Base-by-base conservation (phyloP, 2,113 vertebrate genomes). In the Oceanodroma tethys region DNA sequence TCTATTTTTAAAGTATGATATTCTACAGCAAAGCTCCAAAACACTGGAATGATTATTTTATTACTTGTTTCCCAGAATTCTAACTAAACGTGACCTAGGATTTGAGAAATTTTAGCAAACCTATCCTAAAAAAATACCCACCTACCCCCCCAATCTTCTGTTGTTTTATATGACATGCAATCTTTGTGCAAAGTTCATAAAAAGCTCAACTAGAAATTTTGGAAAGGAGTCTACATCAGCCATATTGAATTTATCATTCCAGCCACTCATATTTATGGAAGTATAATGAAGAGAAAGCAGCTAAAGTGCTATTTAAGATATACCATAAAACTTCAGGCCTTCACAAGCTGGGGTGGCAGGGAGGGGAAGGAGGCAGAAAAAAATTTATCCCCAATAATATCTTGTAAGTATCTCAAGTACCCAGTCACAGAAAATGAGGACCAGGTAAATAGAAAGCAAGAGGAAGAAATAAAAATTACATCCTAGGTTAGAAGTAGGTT, bases 91-190 rank as follows among this genome's bases (percentile, higher is more conserved):
- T 53, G 75, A 78, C 45, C n/a, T 43, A 81, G 13, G 38, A 65
- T 5, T 32, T 18, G 10, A 45, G 32, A 45, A 76, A 52, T 36
- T 42, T n/a, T 36, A 84, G 21, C 20, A 68, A 53, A 32, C 30
- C 66, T n/a, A 48, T 42, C 10, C 36, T 34, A 75, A 60, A 76
- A 19, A 42, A 18, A 3, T 3, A 7, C 16, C 59, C 21, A 17
- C 3, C 10, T n/a, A 45, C 9, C 1, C 0, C 9, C 12, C 17
- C n/a, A n/a, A 1, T 58, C 14, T 62, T 56, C 47, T 53, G 17
- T 23, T 56, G 21, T 36, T 87, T 80, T 75, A n/a, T 22, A 45
- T 30, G 26, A 47, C 0, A 1, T 40, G 32, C 12, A 47, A 11
- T 27, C 14, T 80, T 66, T 56, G 36, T 29, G 22, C 26, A 19